Evolutionary conservation across 1,140 invertebrate genomes (phyloP).

Genomic region (Nylanderia fulva): DNA sequence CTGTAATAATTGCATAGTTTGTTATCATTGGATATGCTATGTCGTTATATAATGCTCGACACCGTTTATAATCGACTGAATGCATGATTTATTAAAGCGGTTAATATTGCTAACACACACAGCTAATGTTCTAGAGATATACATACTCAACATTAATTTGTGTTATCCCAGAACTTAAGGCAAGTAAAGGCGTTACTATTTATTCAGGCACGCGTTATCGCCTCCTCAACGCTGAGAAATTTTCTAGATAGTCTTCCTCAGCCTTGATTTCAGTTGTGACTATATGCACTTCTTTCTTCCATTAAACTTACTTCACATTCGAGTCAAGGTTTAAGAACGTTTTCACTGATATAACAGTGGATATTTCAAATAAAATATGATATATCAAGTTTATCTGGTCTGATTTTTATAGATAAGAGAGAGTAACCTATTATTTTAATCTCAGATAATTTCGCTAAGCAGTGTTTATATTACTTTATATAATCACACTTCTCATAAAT

Average conservation of each 20-base stretch:
- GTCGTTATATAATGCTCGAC: conserved; percentile 2
- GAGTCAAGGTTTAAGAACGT: neutral
- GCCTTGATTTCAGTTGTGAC: conserved; percentile 30
- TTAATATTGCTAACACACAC: conserved; percentile 56
- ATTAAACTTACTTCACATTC: conserved; percentile 40
- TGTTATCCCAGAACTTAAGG: conserved; percentile 54
- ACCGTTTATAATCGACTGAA: conserved; percentile 26
- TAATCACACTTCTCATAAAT: neutral
- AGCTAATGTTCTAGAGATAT: conserved; percentile 51
- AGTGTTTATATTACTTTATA: neutral
- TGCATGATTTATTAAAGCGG: conserved; percentile 50
- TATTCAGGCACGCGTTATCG: conserved; percentile 69
- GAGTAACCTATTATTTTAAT: neutral
- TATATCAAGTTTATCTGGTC: neutral
- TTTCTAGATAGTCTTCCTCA: conserved; percentile 68
- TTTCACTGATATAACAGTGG: conserved; percentile 8
- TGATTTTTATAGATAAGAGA: neutral
- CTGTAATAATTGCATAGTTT: conserved; percentile 23
- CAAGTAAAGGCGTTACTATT: conserved; percentile 65
- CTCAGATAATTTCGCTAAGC: conserved; percentile 5
- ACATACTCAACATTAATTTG: conserved; percentile 25
- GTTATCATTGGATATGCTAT: conserved; percentile 15
- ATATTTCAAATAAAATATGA: neutral
- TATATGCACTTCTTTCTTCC: conserved; percentile 7
- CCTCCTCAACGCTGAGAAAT: conserved; percentile 67